Conservation (phyloP, 2,888 invertebrate species). For the Esperia sulphurella region DNA sequence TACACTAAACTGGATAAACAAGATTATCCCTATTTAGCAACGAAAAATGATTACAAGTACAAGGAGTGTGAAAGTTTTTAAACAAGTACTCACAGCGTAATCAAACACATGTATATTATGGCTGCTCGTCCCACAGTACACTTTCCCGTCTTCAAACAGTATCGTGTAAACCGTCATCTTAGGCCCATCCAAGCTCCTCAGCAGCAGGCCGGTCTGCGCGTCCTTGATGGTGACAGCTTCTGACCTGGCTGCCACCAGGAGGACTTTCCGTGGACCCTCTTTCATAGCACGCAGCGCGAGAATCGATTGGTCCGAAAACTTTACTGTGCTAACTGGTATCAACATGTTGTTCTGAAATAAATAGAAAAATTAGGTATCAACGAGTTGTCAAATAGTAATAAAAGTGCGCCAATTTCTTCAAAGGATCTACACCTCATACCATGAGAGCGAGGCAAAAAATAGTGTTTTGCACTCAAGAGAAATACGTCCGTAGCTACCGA, state of each 20-base stretch:
- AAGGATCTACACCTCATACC: too few relatives aligned
- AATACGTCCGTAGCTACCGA: too few relatives aligned
- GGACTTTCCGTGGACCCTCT: constrained; percentile 85
- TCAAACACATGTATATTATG: constrained; percentile 86
- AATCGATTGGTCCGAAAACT: constrained; percentile 82
- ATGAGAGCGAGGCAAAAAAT: too few relatives aligned
- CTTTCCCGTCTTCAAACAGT: constrained; percentile 81
- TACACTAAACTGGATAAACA: too few relatives aligned
- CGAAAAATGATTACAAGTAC: too few relatives aligned
- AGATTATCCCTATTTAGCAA: too few relatives aligned
- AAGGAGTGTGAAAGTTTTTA: not conserved
- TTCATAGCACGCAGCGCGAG: constrained; percentile 84
- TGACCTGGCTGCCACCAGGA: constrained; percentile 84
- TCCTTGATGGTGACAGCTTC: constrained; percentile 85
- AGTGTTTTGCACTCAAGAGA: too few relatives aligned
- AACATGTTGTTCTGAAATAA: constrained; percentile 75
- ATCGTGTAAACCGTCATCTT: constrained; percentile 84
- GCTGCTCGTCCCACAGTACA: constrained; percentile 88
- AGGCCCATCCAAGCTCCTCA: constrained; percentile 81
- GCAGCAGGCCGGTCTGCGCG: constrained; percentile 83
- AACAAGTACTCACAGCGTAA: constrained; percentile 82
- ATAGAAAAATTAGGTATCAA: too few relatives aligned
- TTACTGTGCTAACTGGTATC: constrained; percentile 72
- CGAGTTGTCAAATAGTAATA: too few relatives aligned
- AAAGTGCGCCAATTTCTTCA: too few relatives aligned